Evolutionary conservation across 2,113 vertebrate species (phyloP).

Genomic region (Agelaius tricolor): DNA sequence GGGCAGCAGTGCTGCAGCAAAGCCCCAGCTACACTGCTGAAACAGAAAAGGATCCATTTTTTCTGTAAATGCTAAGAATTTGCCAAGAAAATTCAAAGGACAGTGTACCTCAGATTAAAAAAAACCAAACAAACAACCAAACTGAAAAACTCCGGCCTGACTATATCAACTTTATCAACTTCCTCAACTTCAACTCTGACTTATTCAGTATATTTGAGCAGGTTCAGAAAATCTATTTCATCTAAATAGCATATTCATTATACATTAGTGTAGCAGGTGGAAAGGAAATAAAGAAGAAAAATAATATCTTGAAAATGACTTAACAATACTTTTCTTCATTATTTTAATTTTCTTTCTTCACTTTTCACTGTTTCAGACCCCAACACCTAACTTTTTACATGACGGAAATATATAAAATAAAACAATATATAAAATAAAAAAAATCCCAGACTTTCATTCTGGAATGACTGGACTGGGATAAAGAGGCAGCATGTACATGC

Average conservation of each 20-base stretch:
- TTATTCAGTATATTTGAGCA: neutral
- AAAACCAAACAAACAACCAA: neutral
- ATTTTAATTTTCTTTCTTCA: neutral
- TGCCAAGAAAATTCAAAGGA: neutral
- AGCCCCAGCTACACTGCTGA: neutral
- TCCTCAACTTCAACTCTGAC: neutral
- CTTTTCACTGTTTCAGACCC: neutral
- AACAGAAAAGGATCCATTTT: neutral
- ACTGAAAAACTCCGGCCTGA: too few species aligned
- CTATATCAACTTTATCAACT: neutral
- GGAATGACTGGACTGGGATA: neutral
- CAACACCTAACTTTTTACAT: fast-evolving
- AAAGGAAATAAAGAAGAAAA: neutral
- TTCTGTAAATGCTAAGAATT: neutral
- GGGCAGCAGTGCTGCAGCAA: neutral
- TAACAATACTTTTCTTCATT: neutral
- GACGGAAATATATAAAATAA: neutral
- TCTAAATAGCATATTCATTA: neutral
- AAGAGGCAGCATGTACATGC: neutral
- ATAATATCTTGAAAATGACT: neutral
- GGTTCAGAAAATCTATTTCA: neutral
- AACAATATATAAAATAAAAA: neutral
- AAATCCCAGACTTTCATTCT: neutral
- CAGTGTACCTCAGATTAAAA: neutral
- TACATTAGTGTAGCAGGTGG: neutral